Evolutionary conservation across 2,888 invertebrate species (phyloP).

Genomic region (Ferdinandea cuprea): DNA sequence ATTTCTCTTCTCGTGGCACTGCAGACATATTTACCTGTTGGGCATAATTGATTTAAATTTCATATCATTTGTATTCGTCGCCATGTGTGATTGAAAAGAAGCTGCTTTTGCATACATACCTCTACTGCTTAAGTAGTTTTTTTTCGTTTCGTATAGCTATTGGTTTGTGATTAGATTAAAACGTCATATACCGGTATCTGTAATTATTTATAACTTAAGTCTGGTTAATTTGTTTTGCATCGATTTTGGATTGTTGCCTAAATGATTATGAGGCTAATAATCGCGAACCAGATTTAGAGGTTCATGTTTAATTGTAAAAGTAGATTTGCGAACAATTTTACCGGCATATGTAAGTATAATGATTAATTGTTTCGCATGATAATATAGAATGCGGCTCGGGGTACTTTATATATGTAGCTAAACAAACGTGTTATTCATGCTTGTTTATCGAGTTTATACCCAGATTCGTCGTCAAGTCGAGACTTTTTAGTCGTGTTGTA

Average conservation of each 20-base stretch:
- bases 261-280: constrained; percentile 7
- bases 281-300: constrained; percentile 15
- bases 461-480: background rate
- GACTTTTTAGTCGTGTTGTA: too few relatives aligned
- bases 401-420: too few relatives aligned
- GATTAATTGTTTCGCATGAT: constrained; percentile 1
- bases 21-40: constrained; percentile 56
- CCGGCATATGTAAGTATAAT: constrained; percentile 12
- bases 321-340: background rate
- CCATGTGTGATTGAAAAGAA: constrained; percentile 61
- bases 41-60: constrained; percentile 61
- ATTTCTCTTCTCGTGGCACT: constrained; percentile 44
- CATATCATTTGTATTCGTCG: constrained; percentile 63
- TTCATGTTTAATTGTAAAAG: background rate
- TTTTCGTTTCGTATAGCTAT: constrained; percentile 16
- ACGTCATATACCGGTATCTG: constrained; percentile 46
- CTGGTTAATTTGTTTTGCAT: constrained; percentile 1
- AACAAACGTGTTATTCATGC: background rate
- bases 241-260: constrained; percentile 23
- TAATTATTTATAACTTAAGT: constrained; percentile 37
- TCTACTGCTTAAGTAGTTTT: constrained; percentile 35
- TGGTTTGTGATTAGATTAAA: constrained; percentile 15
- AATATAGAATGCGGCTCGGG: background rate
- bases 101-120: constrained; percentile 68
- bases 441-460: background rate